phyloP scores from a whole-genome alignment of 2,888 invertebrate genomes.

The Cabera pusaria region DNA sequence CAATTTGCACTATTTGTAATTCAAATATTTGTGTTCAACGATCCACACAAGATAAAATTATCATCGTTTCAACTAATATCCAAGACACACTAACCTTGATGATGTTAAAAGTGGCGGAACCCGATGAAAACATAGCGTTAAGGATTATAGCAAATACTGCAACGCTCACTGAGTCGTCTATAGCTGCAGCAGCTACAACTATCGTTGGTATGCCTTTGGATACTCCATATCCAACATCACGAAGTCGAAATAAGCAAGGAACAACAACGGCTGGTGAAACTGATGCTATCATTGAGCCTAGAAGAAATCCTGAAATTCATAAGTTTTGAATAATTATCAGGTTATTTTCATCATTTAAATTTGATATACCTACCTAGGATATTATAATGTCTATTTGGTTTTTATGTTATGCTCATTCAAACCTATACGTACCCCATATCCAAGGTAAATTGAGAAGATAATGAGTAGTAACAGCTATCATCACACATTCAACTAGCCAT shows the following conservation, averaged over 20 bases:
- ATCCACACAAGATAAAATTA: slow-evolving; percentile 5
- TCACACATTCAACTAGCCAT: slow-evolving; percentile 88
- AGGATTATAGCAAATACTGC: slow-evolving; percentile 92
- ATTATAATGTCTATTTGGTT: too few relatives aligned
- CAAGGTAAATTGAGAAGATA: slow-evolving; percentile 89
- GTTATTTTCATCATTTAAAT: too few relatives aligned
- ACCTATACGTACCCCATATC: slow-evolving; percentile 90
- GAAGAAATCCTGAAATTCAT: slow-evolving; percentile 80
- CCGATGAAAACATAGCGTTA: slow-evolving; percentile 89
- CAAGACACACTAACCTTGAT: slow-evolving; percentile 73
- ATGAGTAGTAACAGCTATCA: slow-evolving; percentile 84
- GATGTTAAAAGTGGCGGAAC: slow-evolving; percentile 85
- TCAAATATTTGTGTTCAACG: slow-evolving; percentile 14
- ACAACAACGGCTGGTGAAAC: slow-evolving; percentile 96
- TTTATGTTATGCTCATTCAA: too few relatives aligned
- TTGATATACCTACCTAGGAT: too few relatives aligned
- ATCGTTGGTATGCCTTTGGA: slow-evolving; percentile 94
- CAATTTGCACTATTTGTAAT: neutral
- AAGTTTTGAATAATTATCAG: neutral
- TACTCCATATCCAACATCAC: slow-evolving; percentile 89
- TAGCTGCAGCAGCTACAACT: slow-evolving; percentile 93
- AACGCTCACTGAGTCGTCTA: slow-evolving; percentile 96
- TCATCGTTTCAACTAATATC: slow-evolving; percentile 7
- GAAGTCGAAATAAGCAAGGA: slow-evolving; percentile 90
- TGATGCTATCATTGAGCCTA: slow-evolving; percentile 92